A percentile compares a stretch with the other conserved stretches of the same genome.
Evolutionary conservation across 2,113 vertebrate species (phyloP).

Genomic region (Hyperopisus bebe): DNA sequence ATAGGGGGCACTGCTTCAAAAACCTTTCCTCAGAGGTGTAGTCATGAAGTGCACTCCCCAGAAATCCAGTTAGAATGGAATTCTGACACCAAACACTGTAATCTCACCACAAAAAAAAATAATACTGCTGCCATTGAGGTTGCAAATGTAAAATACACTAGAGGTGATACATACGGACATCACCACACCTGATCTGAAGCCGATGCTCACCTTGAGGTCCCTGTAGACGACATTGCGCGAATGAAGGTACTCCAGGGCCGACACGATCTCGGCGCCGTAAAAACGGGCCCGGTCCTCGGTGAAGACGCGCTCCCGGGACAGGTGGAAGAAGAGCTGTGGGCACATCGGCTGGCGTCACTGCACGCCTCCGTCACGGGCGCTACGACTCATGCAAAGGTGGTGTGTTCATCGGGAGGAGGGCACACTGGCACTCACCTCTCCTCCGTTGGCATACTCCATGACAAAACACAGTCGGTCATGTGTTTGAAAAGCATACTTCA

Average conservation of each 20-base stretch:
- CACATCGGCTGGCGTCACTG: neutral
- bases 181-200: neutral
- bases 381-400: neutral
- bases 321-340: conserved; percentile 83
- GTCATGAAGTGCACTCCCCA: neutral
- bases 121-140: neutral
- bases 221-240: conserved; percentile 88
- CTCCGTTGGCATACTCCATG: conserved; percentile 94
- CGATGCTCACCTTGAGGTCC: conserved; percentile 79
- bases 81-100: neutral
- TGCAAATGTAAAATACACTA: neutral
- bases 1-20: neutral
- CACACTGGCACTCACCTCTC: conserved; percentile 68
- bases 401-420: neutral
- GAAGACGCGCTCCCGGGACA: conserved; percentile 87
- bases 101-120: neutral
- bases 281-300: conserved; percentile 85
- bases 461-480: conserved; percentile 90
- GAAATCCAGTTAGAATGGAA: neutral
- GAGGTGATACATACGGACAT: neutral
- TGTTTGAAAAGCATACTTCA: conserved; percentile 94
- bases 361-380: neutral
- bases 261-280: conserved; percentile 91
- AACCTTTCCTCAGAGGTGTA: neutral
- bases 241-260: conserved; percentile 86